Evolutionary conservation across 2,113 vertebrate species (phyloP).

Genomic region (Sinocyclocheilus anshuiensis): DNA sequence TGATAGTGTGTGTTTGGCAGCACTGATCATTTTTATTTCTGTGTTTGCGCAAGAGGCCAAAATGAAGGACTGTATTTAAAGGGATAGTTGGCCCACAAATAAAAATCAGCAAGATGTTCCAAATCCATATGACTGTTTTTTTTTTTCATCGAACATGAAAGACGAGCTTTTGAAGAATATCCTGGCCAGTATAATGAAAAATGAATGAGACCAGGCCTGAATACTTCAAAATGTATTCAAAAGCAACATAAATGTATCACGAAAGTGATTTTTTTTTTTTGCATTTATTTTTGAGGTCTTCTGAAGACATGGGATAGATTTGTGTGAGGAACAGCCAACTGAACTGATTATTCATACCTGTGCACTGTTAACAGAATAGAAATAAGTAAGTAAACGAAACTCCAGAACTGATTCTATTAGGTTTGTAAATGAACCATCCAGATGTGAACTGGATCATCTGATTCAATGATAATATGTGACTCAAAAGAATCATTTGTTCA

Average conservation of each 20-base stretch:
- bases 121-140: too few relatives aligned
- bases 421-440: background rate
- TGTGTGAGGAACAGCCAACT: background rate
- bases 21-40: background rate
- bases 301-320: background rate
- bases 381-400: background rate
- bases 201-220: background rate
- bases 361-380: too few relatives aligned
- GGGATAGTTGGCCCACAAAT: too few relatives aligned
- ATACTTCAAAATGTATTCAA: background rate
- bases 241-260: background rate
- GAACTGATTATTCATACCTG: background rate
- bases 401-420: too few relatives aligned
- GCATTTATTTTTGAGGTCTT: background rate
- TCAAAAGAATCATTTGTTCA: background rate
- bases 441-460: background rate
- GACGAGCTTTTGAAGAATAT: too few relatives aligned
- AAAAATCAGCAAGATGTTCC: too few relatives aligned
- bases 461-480: background rate
- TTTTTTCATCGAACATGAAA: too few relatives aligned
- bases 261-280: background rate
- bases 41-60: too few relatives aligned
- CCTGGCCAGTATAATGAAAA: background rate
- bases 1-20: slow-evolving; percentile 21
- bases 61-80: too few relatives aligned